Conservation (phyloP, 2,113 vertebrate species). For the Aptenodytes patagonicus region DNA sequence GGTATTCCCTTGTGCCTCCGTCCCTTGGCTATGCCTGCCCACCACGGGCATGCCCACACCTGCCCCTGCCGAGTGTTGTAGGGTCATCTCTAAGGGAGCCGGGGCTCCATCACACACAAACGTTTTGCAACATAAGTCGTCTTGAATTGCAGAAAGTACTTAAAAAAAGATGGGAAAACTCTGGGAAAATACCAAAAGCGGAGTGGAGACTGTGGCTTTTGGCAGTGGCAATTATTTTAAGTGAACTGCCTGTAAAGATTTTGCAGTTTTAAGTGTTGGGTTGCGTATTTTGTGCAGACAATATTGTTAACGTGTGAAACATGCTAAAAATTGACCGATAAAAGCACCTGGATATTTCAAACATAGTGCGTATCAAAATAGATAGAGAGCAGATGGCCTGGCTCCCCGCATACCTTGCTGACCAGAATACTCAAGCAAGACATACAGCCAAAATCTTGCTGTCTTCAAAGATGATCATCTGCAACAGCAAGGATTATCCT, state of each 20-base stretch:
- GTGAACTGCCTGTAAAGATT: neutral
- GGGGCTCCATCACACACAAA: neutral
- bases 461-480: neutral
- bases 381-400: conserved; percentile 48
- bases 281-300: neutral
- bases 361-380: conserved; percentile 2
- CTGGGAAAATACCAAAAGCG: neutral
- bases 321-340: neutral
- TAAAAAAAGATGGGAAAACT: neutral
- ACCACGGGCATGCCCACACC: accelerated
- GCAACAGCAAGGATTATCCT: conserved; percentile 1
- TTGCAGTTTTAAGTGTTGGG: neutral
- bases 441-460: neutral
- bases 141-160: neutral
- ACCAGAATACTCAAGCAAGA: neutral
- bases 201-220: neutral
- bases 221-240: neutral
- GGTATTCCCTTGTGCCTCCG: neutral
- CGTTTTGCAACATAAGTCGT: accelerated
- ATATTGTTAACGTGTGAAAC: neutral
- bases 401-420: conserved; percentile 43
- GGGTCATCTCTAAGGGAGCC: neutral
- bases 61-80: neutral
- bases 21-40: neutral
- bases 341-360: conserved; percentile 35